Evolutionary conservation across 1,140 invertebrate species (phyloP), one percentile per base, ranked within the genome.

Genomic region (Drosophila nannoptera): DNA sequence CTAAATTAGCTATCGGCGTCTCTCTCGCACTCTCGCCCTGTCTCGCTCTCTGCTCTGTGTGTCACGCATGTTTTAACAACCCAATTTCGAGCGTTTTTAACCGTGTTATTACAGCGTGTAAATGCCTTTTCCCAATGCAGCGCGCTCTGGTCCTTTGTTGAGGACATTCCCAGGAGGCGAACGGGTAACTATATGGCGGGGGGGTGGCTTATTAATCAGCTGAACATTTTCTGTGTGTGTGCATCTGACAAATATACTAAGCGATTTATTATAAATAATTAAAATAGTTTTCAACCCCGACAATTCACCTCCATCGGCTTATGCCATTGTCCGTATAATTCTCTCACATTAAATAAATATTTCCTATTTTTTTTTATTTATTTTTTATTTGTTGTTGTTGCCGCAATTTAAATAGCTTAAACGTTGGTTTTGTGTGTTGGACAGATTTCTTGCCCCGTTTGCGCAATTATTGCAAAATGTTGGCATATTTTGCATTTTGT

Each of bases 201-300:
- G n/a, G n/a, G n/a, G n/a, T 33, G 46, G 32, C 29, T 42, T 45
- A 35, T 8, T 65, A 67, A 70, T 62, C 40, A 58, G 52, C 43
- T 68, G 60, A 52, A 22, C 46, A 48, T n/a, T 48, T 7, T 38
- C 22, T 66, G 45, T 62, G 29, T 66, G 45, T 62, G 66, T 67
- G 76, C 42, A 40, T 48, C 48, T 56, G 76, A 68, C 69, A 73
- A 84, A 68, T 66, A 75, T 65, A 56, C 66, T 73, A 61, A 48
- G 53, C 64, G 56, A 69, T 69, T 73, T 75, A 67, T 67, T 52
- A 42, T 71, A 58, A 77, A 86, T 86, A 74, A 80, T 80, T 86
- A 69, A 86, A 84, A 70, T 73, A 67, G 58, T 75, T 72, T 63
- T 52, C 38, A 29, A 46, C 9, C 31, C 38, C 22, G 33, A 9